Conservation (phyloP, 1,140 invertebrate genomes). For the Bemisia tabaci region DNA sequence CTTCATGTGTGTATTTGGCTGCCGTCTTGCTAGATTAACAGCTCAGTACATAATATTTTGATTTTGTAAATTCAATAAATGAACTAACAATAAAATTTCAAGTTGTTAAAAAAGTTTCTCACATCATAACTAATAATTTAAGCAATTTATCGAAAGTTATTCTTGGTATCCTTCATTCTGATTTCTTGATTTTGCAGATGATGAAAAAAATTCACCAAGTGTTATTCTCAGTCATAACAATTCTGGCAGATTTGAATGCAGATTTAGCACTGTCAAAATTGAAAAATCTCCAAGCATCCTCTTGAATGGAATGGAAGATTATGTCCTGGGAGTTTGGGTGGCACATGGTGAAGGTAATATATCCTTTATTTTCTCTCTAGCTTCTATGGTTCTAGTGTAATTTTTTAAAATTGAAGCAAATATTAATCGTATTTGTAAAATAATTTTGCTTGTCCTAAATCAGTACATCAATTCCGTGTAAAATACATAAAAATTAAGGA, state of each 20-base stretch:
- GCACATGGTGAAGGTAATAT: constrained; percentile 89
- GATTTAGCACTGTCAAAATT: constrained; percentile 75
- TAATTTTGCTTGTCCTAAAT: background rate
- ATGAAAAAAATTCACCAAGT: constrained; percentile 36
- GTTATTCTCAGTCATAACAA: constrained; percentile 71
- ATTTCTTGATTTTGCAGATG: constrained; percentile 15
- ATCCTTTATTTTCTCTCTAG: no score
- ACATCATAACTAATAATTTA: no score
- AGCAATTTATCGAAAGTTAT: no score
- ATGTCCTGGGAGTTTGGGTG: constrained; percentile 81
- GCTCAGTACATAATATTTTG: no score
- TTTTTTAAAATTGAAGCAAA: background rate
- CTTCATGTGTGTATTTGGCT: no score
- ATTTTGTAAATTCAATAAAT: no score
- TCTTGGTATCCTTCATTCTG: no score
- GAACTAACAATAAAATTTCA: no score
- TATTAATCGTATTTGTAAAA: background rate
- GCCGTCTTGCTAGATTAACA: no score
- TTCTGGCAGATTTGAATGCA: constrained; percentile 82
- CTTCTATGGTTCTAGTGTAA: background rate
- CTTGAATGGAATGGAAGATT: constrained; percentile 72
- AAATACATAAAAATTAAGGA: no score
- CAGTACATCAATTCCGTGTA: background rate
- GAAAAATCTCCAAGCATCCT: constrained; percentile 61
- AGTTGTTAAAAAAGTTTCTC: no score